Percentiles rank a stretch among this genome's conserved stretches.
These are phyloP conservation scores for Stenoptilia bipunctidactyla DNA, from an alignment of 2,888 invertebrate genomes.

Conservation along the genomic window DNA sequence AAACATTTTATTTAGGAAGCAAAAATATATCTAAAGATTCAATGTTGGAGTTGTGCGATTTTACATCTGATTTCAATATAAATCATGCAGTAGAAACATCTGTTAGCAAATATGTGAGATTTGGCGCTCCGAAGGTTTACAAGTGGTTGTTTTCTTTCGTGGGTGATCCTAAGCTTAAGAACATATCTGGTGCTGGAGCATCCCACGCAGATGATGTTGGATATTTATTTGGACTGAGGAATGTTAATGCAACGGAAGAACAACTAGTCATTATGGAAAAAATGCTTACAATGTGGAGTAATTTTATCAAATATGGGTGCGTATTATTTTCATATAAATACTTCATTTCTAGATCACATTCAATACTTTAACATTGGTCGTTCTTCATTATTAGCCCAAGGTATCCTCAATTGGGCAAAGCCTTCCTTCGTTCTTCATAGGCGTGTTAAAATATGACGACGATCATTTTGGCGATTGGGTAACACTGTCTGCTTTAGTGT, in stretches of 20 bases:
- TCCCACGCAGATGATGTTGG: conserved; percentile 28
- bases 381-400: too few relatives aligned
- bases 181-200: conserved; percentile 26
- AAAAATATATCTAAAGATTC: conserved; percentile 22
- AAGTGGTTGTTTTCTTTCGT: conserved; percentile 31
- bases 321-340: too few relatives aligned
- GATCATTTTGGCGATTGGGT: too few relatives aligned
- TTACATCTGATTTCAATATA: conserved; percentile 24
- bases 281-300: conserved; percentile 32
- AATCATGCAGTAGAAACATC: conserved; percentile 28
- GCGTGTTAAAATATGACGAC: too few relatives aligned
- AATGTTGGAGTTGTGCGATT: conserved; percentile 24
- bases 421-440: too few relatives aligned
- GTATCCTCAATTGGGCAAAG: too few relatives aligned
- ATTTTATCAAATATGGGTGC: conserved; percentile 38
- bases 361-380: too few relatives aligned
- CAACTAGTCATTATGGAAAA: conserved; percentile 25
- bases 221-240: conserved; percentile 20
- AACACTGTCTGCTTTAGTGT: too few relatives aligned
- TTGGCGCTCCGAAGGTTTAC: conserved; percentile 20
- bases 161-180: conserved; percentile 21
- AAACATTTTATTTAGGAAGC: conserved; percentile 23
- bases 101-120: conserved; percentile 24
- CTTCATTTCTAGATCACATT: too few relatives aligned
- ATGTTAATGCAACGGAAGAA: conserved; percentile 18